Evolutionary conservation across 2,888 invertebrate species (phyloP).

Genomic region (Stenodema calcarata): DNA sequence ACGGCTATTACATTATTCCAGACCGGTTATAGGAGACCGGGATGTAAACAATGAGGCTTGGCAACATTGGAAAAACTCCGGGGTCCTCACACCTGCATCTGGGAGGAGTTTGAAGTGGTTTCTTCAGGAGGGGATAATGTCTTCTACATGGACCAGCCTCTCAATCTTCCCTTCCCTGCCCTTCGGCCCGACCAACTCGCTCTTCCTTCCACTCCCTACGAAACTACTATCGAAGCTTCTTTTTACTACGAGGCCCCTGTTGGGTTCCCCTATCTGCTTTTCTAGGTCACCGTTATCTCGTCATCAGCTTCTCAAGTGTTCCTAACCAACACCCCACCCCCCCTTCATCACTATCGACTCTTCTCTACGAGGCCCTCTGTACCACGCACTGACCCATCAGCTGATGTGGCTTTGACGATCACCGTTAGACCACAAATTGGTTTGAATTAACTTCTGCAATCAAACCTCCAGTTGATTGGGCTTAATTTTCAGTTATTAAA

Average conservation of each 20-base stretch:
- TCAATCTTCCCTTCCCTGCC: conserved; percentile 41
- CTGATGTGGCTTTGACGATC: background rate
- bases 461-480: too few species aligned
- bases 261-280: conserved; percentile 14
- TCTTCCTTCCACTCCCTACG: background rate
- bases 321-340: background rate
- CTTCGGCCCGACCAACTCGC: background rate
- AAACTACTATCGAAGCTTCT: background rate
- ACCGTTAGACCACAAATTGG: background rate
- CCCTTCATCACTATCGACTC: background rate
- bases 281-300: conserved; percentile 41
- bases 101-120: conserved; percentile 22
- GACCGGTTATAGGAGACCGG: conserved; percentile 4
- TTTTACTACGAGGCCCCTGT: conserved; percentile 1
- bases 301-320: conserved; percentile 33
- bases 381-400: background rate
- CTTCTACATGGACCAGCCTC: conserved; percentile 36
- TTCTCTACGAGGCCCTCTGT: background rate
- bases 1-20: conserved; percentile 29
- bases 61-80: conserved; percentile 45
- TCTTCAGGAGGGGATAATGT: conserved; percentile 32
- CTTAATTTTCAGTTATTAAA: too few species aligned
- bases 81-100: conserved; percentile 50
- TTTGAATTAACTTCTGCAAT: too few species aligned
- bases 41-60: conserved; percentile 52